phyloP scores from a whole-genome alignment of 1,140 invertebrate genomes.

The Matsumurasca onukii region DNA sequence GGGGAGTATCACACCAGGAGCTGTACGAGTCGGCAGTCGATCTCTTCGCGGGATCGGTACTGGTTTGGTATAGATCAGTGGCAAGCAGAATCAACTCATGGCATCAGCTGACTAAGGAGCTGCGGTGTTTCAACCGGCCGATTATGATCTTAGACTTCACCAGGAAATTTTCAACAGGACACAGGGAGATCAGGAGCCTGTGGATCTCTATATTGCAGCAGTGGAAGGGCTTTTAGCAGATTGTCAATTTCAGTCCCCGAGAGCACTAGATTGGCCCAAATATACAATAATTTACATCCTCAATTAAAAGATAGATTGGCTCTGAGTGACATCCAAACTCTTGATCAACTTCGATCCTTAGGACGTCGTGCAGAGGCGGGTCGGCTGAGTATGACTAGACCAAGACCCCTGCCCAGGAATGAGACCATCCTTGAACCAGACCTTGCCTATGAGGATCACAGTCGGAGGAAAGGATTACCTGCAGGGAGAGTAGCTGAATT shows the following conservation, averaged over 20 bases:
- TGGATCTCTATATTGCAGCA: neutral
- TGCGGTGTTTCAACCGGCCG: constrained; percentile 15
- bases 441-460: constrained; percentile 4
- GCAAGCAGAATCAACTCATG: neutral
- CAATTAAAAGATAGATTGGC: neutral
- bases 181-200: constrained; percentile 13
- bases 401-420: neutral
- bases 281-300: constrained; percentile 12
- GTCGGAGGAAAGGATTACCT: neutral
- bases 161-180: constrained; percentile 7
- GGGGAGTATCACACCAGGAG: neutral
- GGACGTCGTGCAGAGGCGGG: neutral
- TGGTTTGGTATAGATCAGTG: constrained; percentile 3
- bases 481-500: neutral
- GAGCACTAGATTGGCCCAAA: neutral
- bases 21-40: constrained; percentile 14
- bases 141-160: neutral
- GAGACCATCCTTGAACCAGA: constrained; percentile 1
- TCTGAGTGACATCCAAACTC: too few species aligned
- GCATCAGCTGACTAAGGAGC: neutral
- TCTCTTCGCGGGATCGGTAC: constrained; percentile 13
- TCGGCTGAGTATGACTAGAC: too few species aligned
- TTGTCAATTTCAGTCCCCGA: neutral
- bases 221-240: neutral
- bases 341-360: neutral